Conservation (phyloP, 2,113 vertebrate genomes). For the Scartelaos histophorus region DNA sequence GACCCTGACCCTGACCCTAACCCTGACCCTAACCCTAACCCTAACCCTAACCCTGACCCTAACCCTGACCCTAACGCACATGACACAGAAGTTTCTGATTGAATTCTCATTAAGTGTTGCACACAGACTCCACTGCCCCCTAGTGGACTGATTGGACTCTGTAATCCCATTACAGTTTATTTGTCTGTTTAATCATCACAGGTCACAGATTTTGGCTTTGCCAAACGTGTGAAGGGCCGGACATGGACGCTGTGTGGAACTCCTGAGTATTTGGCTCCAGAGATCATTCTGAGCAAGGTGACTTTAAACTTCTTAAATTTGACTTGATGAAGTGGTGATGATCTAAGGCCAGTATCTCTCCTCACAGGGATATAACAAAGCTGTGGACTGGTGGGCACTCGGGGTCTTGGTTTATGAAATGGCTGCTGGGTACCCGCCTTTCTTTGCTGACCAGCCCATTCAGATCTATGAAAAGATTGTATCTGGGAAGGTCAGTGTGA, state of each 20-base stretch:
- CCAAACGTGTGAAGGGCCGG: conserved; percentile 91
- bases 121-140: conserved; percentile 12
- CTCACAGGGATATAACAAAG: conserved; percentile 89
- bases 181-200: conserved; percentile 34
- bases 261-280: conserved; percentile 90
- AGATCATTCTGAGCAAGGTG: conserved; percentile 93
- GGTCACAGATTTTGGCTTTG: conserved; percentile 95
- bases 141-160: conserved; percentile 32
- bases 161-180: neutral
- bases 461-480: conserved; percentile 96
- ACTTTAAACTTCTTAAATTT: conserved; percentile 5
- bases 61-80: too few relatives aligned
- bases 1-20: too few relatives aligned
- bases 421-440: conserved; percentile 90
- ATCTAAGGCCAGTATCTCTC: neutral
- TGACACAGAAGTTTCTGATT: neutral
- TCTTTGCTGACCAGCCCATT: conserved; percentile 93
- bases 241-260: conserved; percentile 95
- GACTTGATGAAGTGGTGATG: too few relatives aligned
- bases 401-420: conserved; percentile 94
- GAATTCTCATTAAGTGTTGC: neutral
- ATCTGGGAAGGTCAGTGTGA: conserved; percentile 86
- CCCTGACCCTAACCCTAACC: too few relatives aligned
- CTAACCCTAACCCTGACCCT: too few relatives aligned
- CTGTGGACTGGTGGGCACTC: conserved; percentile 93